Percentiles rank a stretch among this genome's conserved stretches.
Evolutionary conservation across 2,113 vertebrate species (phyloP).

Genomic region (Buteo buteo): DNA sequence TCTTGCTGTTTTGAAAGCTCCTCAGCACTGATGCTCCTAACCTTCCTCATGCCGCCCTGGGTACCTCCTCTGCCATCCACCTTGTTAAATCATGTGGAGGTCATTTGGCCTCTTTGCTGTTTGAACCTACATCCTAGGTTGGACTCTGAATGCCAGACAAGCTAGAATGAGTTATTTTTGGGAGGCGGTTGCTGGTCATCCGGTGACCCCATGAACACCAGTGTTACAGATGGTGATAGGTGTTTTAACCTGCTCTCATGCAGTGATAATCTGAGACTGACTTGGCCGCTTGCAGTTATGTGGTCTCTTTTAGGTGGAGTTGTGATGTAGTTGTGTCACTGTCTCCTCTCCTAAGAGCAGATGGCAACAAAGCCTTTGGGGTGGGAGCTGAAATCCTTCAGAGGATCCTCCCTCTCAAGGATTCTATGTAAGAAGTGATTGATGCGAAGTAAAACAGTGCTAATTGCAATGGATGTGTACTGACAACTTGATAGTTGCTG

Average conservation of each 20-base stretch:
- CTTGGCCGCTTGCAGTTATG: background rate
- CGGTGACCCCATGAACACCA: background rate
- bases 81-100: background rate
- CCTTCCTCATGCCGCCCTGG: background rate
- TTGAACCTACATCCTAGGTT: background rate
- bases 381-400: background rate
- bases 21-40: background rate
- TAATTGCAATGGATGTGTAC: conserved; percentile 63
- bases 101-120: background rate
- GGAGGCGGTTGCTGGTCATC: background rate
- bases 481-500: conserved; percentile 65
- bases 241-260: background rate
- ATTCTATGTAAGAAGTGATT: conserved; percentile 38
- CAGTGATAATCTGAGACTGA: background rate
- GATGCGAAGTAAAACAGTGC: conserved; percentile 59
- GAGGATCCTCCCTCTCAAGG: background rate
- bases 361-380: background rate
- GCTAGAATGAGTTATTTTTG: background rate
- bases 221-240: background rate
- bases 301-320: background rate
- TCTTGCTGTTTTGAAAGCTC: background rate
- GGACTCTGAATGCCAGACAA: background rate
- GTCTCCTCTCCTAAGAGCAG: background rate
- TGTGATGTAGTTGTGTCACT: background rate
- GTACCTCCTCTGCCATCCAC: background rate